These are phyloP conservation scores for Neotoxoptera formosana DNA, from an alignment of 1,140 invertebrate species.

Conservation along the genomic window DNA sequence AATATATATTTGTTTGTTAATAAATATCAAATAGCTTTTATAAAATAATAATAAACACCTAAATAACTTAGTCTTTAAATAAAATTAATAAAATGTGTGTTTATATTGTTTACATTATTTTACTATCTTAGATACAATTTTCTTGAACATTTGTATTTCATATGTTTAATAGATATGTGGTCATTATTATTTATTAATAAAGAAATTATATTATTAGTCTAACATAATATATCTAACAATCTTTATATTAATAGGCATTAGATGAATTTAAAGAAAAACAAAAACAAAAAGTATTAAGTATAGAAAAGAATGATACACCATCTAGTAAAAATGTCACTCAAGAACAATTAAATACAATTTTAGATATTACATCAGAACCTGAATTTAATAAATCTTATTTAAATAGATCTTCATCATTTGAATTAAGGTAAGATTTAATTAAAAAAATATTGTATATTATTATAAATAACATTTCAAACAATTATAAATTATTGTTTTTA, in stretches of 20 bases:
- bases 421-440: conserved; percentile 19
- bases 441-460: neutral
- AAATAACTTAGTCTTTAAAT: too few relatives aligned
- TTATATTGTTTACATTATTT: neutral
- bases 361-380: neutral
- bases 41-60: too few relatives aligned
- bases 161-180: neutral
- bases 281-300: neutral
- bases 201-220: neutral
- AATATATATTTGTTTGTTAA: neutral
- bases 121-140: neutral
- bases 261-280: conserved; percentile 39
- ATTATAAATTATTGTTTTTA: too few relatives aligned
- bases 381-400: neutral
- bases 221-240: conserved; percentile 38
- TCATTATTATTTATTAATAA: neutral
- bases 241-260: conserved; percentile 30
- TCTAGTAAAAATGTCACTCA: neutral
- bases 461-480: too few relatives aligned
- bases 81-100: neutral
- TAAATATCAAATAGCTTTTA: too few relatives aligned
- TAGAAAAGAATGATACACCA: neutral
- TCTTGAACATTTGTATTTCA: neutral
- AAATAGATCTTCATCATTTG: neutral
- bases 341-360: conserved; percentile 9